A percentile compares a stretch with the other conserved stretches of the same genome.
Evolutionary conservation across 2,113 vertebrate genomes (phyloP).

Genomic region (Emydura subglobosa): DNA sequence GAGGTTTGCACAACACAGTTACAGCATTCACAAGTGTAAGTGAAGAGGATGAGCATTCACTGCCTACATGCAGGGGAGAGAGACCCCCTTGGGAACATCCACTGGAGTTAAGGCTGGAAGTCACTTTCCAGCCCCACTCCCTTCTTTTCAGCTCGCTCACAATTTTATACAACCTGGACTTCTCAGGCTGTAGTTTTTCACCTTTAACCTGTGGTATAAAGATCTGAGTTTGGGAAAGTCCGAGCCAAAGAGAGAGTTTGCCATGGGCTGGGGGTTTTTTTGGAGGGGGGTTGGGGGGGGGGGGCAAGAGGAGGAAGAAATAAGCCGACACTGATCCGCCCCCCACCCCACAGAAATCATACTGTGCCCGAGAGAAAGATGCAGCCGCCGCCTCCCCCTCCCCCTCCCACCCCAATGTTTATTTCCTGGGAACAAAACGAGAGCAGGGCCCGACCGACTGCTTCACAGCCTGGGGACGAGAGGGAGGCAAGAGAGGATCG

Average conservation of each 20-base stretch:
- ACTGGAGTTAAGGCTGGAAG: neutral
- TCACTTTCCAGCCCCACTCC: neutral
- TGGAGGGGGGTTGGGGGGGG: neutral
- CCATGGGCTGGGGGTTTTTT: neutral
- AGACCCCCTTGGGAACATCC: neutral
- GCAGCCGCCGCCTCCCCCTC: neutral
- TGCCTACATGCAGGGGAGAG: neutral
- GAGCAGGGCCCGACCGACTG: neutral
- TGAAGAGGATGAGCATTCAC: neutral
- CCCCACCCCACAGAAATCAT: neutral
- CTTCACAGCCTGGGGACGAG: neutral
- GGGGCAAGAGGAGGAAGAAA: neutral
- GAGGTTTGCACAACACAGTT: neutral
- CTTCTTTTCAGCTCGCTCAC: neutral
- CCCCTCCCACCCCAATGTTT: neutral
- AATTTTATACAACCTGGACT: neutral
- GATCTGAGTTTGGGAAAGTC: neutral
- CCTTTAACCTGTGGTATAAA: neutral
- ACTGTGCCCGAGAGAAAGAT: neutral
- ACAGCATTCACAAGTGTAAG: rapidly evolving
- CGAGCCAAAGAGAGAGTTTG: neutral
- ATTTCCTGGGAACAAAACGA: neutral
- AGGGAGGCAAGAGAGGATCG: neutral
- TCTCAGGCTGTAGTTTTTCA: neutral
- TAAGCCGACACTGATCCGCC: neutral